Evolutionary conservation across 2,113 vertebrate species (phyloP).

Genomic region (Gymnobelideus leadbeateri): DNA sequence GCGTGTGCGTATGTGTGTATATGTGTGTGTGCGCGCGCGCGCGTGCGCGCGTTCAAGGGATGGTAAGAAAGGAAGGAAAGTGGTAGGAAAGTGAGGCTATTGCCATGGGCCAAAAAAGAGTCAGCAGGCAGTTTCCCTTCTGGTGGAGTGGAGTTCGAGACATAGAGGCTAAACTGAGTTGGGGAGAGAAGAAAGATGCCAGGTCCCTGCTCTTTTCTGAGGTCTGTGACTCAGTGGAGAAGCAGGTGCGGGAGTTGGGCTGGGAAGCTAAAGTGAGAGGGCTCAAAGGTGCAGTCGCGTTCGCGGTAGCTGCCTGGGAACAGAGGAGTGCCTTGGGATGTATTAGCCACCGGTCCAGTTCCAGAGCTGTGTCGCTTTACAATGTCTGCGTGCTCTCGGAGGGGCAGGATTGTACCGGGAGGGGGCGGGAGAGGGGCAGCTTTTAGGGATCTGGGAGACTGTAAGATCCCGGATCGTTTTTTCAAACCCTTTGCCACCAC

Average conservation of each 20-base stretch:
- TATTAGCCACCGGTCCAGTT: neutral
- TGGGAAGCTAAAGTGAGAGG: slow-evolving; percentile 5
- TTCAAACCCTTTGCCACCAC: neutral
- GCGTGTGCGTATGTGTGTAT: slow-evolving; percentile 46
- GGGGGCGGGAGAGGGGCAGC: slow-evolving; percentile 77
- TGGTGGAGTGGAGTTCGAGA: neutral
- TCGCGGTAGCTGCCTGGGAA: neutral
- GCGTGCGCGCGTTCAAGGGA: slow-evolving; percentile 47
- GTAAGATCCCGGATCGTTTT: slow-evolving; percentile 4
- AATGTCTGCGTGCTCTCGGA: neutral
- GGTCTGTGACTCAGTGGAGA: slow-evolving; percentile 37
- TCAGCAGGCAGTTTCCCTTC: slow-evolving; percentile 24
- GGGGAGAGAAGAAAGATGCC: neutral
- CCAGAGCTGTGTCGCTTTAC: slow-evolving; percentile 67
- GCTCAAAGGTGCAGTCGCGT: neutral
- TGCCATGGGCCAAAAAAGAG: slow-evolving; percentile 46
- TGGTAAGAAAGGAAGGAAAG: neutral
- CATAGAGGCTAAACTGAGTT: slow-evolving; percentile 4
- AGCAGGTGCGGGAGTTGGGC: slow-evolving; percentile 66
- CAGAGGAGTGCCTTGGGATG: neutral
- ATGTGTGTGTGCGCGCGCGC: slow-evolving; percentile 50
- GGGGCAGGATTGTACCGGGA: slow-evolving; percentile 71
- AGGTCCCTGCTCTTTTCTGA: neutral
- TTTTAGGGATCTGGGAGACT: slow-evolving; percentile 68
- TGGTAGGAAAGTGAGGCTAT: slow-evolving; percentile 27